Evolutionary conservation across 2,797 vertebrate species (phyloP), one percentile per base, ranked within the genome.

Genomic region (Anas bahamensis): DNA sequence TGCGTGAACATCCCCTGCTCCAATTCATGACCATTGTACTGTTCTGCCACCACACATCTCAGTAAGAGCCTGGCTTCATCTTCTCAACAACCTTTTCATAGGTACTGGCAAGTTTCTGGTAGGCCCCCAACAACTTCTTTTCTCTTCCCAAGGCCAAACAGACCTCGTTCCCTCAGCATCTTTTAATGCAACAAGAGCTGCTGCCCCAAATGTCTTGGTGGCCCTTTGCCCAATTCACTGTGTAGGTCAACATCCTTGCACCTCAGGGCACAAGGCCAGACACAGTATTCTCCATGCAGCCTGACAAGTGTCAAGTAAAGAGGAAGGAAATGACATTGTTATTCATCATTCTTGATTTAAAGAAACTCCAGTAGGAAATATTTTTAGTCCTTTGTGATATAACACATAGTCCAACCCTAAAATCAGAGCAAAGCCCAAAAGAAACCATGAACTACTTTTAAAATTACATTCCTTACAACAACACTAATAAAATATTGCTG

Each of bases 381-480:
- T 44, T 93, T 85, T 57, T 35, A 83, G 41, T 83, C 63, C 35
- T 86, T 79, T 66, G 53, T 60, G 83, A 41, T 76, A 79, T 83
- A 85, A 75, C 63, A 33, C 63, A 52, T 94, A 81, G 8, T 68
- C 88, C 85, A 91, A 29, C 28, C 56, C 64, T 77, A 70, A 96
- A 86, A 88, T 76, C 77, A 73, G 63, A 78, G 11, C 18, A 11
- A 93, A 88, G 28, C 85, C 71, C 74, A 41, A 57, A 89, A 75
- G 77, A 86, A 73, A 93, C 46, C 35, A 37, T 83, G 22, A 89
- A 75, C 66, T 69, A 72, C 87, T 80, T 41, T 48, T 13, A 23
- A 48, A 48, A 48, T 23, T 23, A 48, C 46, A 48, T 50, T 93
- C 46, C 50, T 93, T 42, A 50, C 28, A 87, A 70, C 22, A 4